Evolutionary conservation across 1,140 invertebrate species (phyloP), one percentile per base, ranked within the genome.

Genomic region (Drosophila trapezifrons): DNA sequence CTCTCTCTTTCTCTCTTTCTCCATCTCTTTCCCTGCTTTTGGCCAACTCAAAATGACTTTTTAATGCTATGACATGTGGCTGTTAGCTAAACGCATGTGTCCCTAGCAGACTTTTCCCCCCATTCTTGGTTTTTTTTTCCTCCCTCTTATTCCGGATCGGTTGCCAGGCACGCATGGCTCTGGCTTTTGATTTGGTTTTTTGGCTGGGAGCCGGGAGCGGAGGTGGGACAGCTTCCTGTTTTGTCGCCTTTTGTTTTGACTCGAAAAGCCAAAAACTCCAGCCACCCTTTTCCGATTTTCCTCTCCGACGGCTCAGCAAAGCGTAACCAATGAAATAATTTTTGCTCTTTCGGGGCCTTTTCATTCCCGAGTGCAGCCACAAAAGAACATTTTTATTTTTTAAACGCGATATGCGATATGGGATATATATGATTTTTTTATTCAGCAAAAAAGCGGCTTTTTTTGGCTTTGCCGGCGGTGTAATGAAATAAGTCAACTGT

Each of bases 401-500:
- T 52, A 46, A 60, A 72, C 29, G 46, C 27, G 35, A 57, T 54
- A 15, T 54, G 35, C 35, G 29, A 38, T 35, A 52, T 37, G 29
- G 49, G 18, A 32, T 46, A 15, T 40, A 27, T 42, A 46, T 15
- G 25, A 20, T 22, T 63, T 49, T 40, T 62, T 32, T 70, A 42
- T 58, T 65, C 10, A 15, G 54, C 22, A 46, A 35, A 29, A 47
- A 49, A 43, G n/a, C 35, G 3, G 18, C 13, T 52, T 42, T 27
- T n/a, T 52, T 29, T 35, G 20, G n/a, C 20, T 9, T 46, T 40
- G 35, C 18, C 49, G n/a, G 27, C 52, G 1, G 54, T 54, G 66
- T 80, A 83, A 84, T 69, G 58, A 86, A 85, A 66, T 51, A 65
- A 79, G 75, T 86, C 70, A 86, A 87, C 65, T 72, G 71, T 73